These are phyloP conservation scores for Drosophila birchii DNA, from an alignment of 2,888 invertebrate genomes.

Conservation along the genomic window DNA sequence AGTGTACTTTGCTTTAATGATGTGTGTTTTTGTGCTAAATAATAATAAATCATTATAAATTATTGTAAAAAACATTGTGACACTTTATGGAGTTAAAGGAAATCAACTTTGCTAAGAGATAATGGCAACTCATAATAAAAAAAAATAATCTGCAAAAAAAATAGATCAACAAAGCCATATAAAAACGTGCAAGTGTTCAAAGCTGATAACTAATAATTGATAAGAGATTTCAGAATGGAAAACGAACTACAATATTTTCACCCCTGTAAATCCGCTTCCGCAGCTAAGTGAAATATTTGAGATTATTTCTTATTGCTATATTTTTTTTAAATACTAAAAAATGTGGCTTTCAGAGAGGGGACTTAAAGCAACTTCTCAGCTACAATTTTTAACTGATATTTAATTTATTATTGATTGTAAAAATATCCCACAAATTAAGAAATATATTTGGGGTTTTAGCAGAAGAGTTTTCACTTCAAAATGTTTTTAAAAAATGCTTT, in stretches of 20 bases:
- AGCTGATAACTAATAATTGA: slow-evolving; percentile 25
- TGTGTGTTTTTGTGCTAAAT: neutral
- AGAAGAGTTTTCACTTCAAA: neutral
- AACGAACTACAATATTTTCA: neutral
- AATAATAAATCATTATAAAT: neutral
- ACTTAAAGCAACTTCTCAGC: neutral
- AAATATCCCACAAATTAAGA: neutral
- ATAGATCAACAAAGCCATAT: slow-evolving; percentile 8
- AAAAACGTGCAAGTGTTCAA: slow-evolving; percentile 33
- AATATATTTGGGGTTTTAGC: neutral
- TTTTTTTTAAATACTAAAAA: neutral
- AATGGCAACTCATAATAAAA: neutral
- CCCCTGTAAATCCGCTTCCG: slow-evolving; percentile 5
- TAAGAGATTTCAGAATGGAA: slow-evolving; percentile 26
- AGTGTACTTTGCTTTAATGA: neutral
- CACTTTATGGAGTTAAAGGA: neutral
- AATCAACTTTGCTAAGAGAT: neutral
- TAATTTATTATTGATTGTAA: neutral
- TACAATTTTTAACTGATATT: neutral
- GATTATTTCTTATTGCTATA: slow-evolving; percentile 4
- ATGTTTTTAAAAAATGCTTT: neutral
- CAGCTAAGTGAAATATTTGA: slow-evolving; percentile 37
- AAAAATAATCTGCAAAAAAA: slow-evolving; percentile 2
- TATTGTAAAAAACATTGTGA: neutral
- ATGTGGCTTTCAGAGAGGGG: too few relatives aligned